Evolutionary conservation across 2,888 invertebrate genomes (phyloP).

Genomic region (Luperina testacea): DNA sequence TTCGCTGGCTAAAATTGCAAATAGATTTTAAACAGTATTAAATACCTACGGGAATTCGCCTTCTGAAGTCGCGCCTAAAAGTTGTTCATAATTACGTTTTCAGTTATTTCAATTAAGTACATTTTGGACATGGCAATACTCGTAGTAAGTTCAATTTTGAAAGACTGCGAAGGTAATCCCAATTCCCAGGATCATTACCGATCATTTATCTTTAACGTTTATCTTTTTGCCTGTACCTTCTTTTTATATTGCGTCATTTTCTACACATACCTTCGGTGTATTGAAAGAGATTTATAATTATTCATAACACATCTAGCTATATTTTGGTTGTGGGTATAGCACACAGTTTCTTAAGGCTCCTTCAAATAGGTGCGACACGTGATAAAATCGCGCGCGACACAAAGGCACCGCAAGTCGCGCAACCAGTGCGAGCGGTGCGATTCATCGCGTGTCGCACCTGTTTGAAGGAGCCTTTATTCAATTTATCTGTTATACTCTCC

Average conservation of each 20-base stretch:
- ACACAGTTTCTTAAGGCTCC: too few species aligned
- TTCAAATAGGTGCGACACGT: too few species aligned
- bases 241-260: background rate
- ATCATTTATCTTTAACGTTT: too few species aligned
- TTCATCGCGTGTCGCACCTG: too few species aligned
- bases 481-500: background rate
- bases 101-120: background rate
- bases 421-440: too few species aligned
- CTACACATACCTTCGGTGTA: background rate
- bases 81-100: background rate
- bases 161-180: background rate
- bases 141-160: background rate
- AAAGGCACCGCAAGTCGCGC: too few species aligned
- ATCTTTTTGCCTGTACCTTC: background rate
- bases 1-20: background rate
- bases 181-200: too few species aligned
- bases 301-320: conserved; percentile 15
- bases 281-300: conserved; percentile 11
- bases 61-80: background rate
- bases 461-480: too few species aligned
- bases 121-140: background rate
- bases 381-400: too few species aligned
- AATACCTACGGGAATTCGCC: background rate
- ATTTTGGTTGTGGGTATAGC: background rate
- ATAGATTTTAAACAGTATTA: background rate